These are phyloP conservation scores for Rotaria magnacalcarata DNA, from an alignment of 2,888 invertebrate species.

Conservation along the genomic window DNA sequence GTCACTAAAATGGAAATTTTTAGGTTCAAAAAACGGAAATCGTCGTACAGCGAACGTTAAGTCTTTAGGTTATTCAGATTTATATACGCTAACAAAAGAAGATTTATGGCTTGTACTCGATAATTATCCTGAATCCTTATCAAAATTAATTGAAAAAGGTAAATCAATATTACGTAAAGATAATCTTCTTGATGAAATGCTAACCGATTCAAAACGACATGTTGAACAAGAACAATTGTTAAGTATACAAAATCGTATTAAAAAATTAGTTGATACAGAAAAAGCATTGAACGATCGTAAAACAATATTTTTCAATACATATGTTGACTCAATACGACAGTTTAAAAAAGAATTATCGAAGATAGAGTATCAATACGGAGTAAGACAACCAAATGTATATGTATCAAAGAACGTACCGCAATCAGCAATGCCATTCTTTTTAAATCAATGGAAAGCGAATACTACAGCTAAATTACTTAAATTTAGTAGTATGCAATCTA, in stretches of 20 bases:
- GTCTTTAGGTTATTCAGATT: slow-evolving; percentile 70
- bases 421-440: not conserved
- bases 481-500: not conserved
- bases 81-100: slow-evolving; percentile 82
- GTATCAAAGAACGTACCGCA: not conserved
- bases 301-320: not conserved
- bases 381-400: not conserved
- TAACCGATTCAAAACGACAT: slow-evolving; percentile 1
- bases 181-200: slow-evolving; percentile 62
- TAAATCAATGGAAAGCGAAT: not conserved
- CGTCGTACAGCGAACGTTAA: slow-evolving; percentile 87
- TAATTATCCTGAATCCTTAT: slow-evolving; percentile 50
- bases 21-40: slow-evolving; percentile 78
- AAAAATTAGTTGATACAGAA: slow-evolving; percentile 19
- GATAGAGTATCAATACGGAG: not conserved
- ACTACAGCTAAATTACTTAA: not conserved
- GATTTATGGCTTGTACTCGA: slow-evolving; percentile 53
- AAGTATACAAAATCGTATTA: not conserved
- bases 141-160: slow-evolving; percentile 58
- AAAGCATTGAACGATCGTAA: not conserved
- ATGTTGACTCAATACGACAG: not conserved
- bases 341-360: slow-evolving; percentile 1
- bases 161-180: slow-evolving; percentile 62
- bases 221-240: slow-evolving; percentile 33
- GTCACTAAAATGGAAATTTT: not conserved